phyloP scores from a whole-genome alignment of 1,140 invertebrate species.

The Procambarus virginalis region DNA sequence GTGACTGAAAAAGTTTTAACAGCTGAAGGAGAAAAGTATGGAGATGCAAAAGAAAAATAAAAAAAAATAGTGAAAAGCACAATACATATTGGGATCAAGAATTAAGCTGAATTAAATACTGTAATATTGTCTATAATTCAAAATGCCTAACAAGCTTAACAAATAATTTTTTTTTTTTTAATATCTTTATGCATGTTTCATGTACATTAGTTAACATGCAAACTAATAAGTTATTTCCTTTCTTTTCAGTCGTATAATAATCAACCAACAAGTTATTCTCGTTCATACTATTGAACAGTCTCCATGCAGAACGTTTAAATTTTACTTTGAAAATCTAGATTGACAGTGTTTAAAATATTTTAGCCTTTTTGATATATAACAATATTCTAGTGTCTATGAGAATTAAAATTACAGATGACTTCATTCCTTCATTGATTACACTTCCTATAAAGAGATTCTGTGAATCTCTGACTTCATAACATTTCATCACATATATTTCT shows the following conservation, averaged over 20 bases:
- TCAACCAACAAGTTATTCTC: slow-evolving; percentile 7
- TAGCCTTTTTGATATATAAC: background rate
- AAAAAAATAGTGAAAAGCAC: too few relatives aligned
- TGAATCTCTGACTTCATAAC: background rate
- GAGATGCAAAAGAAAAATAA: too few relatives aligned
- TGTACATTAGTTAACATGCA: background rate
- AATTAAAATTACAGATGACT: background rate
- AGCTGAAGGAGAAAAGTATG: too few relatives aligned
- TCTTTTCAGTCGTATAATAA: slow-evolving; percentile 9
- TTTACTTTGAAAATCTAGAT: background rate
- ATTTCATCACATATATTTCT: background rate
- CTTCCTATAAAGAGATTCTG: background rate
- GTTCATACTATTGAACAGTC: background rate
- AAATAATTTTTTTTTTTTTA: too few relatives aligned
- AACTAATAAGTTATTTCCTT: background rate
- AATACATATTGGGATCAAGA: too few relatives aligned
- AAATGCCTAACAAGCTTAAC: too few relatives aligned
- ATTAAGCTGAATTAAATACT: too few relatives aligned
- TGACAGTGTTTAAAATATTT: background rate
- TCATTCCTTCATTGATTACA: background rate
- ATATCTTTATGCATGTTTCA: too few relatives aligned
- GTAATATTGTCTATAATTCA: too few relatives aligned
- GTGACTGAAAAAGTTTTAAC: too few relatives aligned
- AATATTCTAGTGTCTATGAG: background rate
- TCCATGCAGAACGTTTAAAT: background rate